phyloP scores from a whole-genome alignment of 2,113 vertebrate species.

The Peromyscus maniculatus region DNA sequence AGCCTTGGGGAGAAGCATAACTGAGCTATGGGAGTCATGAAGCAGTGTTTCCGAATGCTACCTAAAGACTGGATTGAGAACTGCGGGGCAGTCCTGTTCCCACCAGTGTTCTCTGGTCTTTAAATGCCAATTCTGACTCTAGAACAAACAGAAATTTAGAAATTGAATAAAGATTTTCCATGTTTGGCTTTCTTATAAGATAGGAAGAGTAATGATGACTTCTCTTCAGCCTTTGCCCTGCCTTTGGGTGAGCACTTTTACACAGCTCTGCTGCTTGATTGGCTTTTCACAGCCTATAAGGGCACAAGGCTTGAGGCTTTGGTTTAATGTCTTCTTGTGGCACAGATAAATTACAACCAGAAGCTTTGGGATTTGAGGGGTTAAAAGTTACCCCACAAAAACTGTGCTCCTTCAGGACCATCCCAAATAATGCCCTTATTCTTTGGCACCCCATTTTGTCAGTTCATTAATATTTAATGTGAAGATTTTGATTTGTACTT shows the following conservation, averaged over 20 bases:
- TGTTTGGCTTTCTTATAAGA: slow-evolving; percentile 1
- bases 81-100: slow-evolving; percentile 13
- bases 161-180: background rate
- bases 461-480: background rate
- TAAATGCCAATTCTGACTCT: slow-evolving; percentile 45
- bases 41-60: background rate
- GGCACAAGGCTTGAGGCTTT: background rate
- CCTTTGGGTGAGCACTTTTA: background rate
- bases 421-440: background rate
- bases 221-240: background rate
- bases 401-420: background rate
- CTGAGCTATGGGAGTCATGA: background rate
- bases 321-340: slow-evolving; percentile 18
- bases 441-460: background rate
- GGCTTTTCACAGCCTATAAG: background rate
- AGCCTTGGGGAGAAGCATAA: background rate
- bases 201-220: slow-evolving; percentile 11
- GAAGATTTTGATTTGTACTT: slow-evolving; percentile 1
- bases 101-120: slow-evolving; percentile 12
- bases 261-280: background rate
- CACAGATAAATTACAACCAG: background rate
- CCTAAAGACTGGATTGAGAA: slow-evolving; percentile 17
- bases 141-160: slow-evolving; percentile 48
- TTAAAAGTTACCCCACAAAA: background rate
- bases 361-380: slow-evolving; percentile 9